Evolutionary conservation across 2,797 vertebrate species (phyloP), one percentile per base, ranked within the genome.

Genomic region (Hydrophis major): DNA sequence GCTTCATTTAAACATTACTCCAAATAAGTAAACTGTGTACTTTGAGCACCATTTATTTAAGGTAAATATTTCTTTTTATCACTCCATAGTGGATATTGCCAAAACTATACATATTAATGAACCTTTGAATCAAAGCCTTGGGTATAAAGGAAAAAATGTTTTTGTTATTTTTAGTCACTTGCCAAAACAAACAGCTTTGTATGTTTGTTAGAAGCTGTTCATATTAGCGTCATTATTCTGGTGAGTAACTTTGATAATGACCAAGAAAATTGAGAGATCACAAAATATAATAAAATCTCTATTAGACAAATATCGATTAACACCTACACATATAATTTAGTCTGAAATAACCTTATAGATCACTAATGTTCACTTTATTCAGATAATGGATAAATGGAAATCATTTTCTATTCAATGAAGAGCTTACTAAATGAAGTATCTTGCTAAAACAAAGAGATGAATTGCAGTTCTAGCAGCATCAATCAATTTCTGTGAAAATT

Each of bases 401-500:
- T 94, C 27, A 56, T 42, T 88, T 87, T 92, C 53, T 14, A 0
- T 93, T 0, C 20, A 14, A 13, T 92, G 50, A 92, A 92, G 78
- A 96, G 63, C 11, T 47, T 47, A 47, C 6, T 47, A 47, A 47
- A 47, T 6, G 47, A 47, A 95, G 14, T 86, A 86, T 94, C 88
- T 92, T 92, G 87, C 28, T 7, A 90, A 95, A 94, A 93, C 91
- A 59, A 96, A 93, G 91, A 92, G 90, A 96, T 94, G 95, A 96
- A 95, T 93, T 86, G 87, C 91, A 96, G 90, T 63, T 92, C 94
- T 96, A 96, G 92, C 86, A 94, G 63, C 28, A 25, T 78, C 86
- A 96, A 95, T 95, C 95, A 95, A 95, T 97, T 97, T 95, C 92
- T 94, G 89, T 91, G 94, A 94, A 92, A 94, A 95, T 97, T 97